A percentile compares a stretch with the other conserved stretches of the same genome.
These are phyloP conservation scores for Meloidogyne exigua DNA, from an alignment of 1,140 invertebrate genomes.

Conservation along the genomic window DNA sequence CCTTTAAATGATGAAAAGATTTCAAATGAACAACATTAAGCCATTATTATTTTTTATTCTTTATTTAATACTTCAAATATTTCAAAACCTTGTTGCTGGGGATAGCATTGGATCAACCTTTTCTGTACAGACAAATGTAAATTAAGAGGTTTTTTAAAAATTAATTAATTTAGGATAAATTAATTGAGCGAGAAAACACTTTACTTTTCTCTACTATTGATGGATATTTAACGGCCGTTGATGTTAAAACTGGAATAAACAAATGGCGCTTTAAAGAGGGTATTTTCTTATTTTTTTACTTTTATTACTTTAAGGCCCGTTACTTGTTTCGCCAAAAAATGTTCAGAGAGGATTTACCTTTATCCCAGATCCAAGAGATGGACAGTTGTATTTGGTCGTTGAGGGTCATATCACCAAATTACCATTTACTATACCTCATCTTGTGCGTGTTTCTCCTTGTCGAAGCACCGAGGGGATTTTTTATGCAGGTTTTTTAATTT, in stretches of 20 bases:
- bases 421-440: constrained; percentile 93
- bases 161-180: neutral
- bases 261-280: constrained; percentile 85
- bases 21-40: neutral
- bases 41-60: neutral
- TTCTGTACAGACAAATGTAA: neutral
- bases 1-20: neutral
- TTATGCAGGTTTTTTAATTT: constrained; percentile 76
- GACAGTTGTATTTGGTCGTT: constrained; percentile 82
- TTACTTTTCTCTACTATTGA: constrained; percentile 85
- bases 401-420: constrained; percentile 81
- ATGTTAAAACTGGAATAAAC: constrained; percentile 77
- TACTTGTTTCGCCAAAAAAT: constrained; percentile 65
- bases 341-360: constrained; percentile 73
- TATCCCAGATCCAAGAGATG: constrained; percentile 92
- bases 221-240: constrained; percentile 81
- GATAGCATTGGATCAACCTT: neutral
- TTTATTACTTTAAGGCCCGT: constrained; percentile 64
- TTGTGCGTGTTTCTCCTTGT: constrained; percentile 90
- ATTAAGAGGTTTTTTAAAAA: neutral
- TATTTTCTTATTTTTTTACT: constrained; percentile 25
- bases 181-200: neutral
- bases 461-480: constrained; percentile 88
- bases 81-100: neutral
- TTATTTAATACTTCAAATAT: constrained; percentile 17